Evolutionary conservation across 2,888 invertebrate genomes (phyloP), one percentile per base, ranked within the genome.

Genomic region (Fissipunctia ypsillon): DNA sequence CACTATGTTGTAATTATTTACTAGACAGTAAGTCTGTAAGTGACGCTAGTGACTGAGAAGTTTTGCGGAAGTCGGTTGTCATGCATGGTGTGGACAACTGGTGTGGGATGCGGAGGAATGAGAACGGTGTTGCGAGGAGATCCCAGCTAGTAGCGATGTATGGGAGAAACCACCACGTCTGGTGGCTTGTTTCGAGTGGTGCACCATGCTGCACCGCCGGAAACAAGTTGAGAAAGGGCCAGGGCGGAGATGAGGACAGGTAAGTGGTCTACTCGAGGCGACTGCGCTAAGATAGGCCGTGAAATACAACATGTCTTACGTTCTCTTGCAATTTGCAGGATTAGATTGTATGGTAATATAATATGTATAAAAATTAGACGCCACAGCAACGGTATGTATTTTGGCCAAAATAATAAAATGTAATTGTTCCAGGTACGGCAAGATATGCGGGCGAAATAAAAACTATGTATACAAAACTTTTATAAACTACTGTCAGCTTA

Each of bases 391-490:
- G 3, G 22, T 16, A 63, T 45, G 9, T n/a, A n/a, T 43, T 43
- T 14, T n/a, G n/a, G 16, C 14, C 7, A 38, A 38, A 60, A 19
- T 38, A 38, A 64, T n/a, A 10, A 35, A 64, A n/a, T 64, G 3
- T 6, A 35, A 35, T 50, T 69, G n/a, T 74, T 81, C 59, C 75
- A 91, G 91, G 3, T 91, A 78, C 50, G 91, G 91, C 2, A 12
- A 0, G n/a, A 48, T 91, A n/a, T 91, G 91, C 63, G 91, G 80
- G 1, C 81, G 88, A 67, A 82, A 87, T 63, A 77, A 59, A 43
- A 0, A 71, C 0, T 80, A 31, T 7, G 7, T 50, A 0, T 69
- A 87, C n/a, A 60, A 76, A 54, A 84, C 88, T 0, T 91, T 91
- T 61, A 6, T 67, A 0, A 83, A 83, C 54, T 90, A 88, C 69